Percentiles rank a stretch among this genome's conserved stretches.
These are phyloP conservation scores for Sicus ferrugineus DNA, from an alignment of 2,888 invertebrate genomes.

Conservation along the genomic window DNA sequence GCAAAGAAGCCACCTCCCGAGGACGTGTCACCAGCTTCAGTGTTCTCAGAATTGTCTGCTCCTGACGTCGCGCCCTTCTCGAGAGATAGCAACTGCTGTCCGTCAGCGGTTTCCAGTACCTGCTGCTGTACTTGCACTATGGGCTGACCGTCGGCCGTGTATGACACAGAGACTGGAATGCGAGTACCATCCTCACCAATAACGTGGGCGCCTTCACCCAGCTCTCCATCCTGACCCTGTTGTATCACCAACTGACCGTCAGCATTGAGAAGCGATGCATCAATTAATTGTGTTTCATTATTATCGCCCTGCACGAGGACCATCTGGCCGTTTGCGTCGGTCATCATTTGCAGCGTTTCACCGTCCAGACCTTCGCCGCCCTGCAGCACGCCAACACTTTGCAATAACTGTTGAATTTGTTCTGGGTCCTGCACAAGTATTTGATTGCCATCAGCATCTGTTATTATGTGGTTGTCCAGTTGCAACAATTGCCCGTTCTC, in stretches of 20 bases:
- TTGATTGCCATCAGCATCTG: conserved; percentile 65
- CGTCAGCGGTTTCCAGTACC: conserved; percentile 48
- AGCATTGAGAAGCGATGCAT: conserved; percentile 63
- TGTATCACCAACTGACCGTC: conserved; percentile 65
- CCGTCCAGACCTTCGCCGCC: conserved; percentile 64
- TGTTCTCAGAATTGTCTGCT: conserved; percentile 13
- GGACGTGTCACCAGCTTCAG: conserved; percentile 43
- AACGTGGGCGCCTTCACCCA: conserved; percentile 62
- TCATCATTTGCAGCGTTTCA: conserved; percentile 65
- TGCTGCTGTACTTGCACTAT: conserved; percentile 63
- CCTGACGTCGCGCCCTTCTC: conserved; percentile 48
- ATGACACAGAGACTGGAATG: conserved; percentile 65
- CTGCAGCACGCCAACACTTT: conserved; percentile 64
- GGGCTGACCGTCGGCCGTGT: conserved; percentile 62
- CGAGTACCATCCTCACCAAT: conserved; percentile 64
- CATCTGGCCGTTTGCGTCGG: conserved; percentile 64
- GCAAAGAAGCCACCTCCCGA: conserved; percentile 54
- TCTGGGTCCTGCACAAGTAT: conserved; percentile 64
- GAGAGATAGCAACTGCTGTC: conserved; percentile 40
- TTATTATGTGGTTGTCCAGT: conserved; percentile 64
- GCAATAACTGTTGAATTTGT: conserved; percentile 64
- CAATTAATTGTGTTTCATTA: conserved; percentile 64
- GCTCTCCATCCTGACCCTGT: conserved; percentile 61
- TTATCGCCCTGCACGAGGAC: conserved; percentile 64
- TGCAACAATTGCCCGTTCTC: conserved; percentile 64